A percentile compares a stretch with the other conserved stretches of the same genome.
These are phyloP conservation scores for Dromococcyx pavoninus DNA, from an alignment of 2,797 vertebrate genomes.

Conservation along the genomic window DNA sequence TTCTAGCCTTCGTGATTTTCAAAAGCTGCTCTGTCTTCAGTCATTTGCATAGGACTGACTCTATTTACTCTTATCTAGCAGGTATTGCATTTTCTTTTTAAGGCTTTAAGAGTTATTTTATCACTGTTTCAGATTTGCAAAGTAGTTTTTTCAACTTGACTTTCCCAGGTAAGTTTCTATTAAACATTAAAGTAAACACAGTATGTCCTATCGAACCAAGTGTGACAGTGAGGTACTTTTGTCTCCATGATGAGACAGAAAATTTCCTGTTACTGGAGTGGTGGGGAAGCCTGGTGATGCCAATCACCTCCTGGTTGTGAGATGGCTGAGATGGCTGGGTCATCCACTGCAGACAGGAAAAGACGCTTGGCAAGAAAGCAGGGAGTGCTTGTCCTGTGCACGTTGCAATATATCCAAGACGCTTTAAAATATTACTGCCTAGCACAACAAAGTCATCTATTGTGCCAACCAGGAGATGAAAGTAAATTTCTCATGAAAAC, in stretches of 20 bases:
- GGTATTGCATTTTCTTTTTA: background rate
- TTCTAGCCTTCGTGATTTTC: background rate
- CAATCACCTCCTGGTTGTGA: rapidly evolving
- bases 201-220: background rate
- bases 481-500: background rate
- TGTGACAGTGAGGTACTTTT: background rate
- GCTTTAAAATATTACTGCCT: background rate
- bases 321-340: background rate
- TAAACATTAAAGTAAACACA: background rate
- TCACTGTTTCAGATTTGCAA: background rate
- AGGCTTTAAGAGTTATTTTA: background rate
- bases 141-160: background rate
- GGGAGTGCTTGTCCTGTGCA: background rate
- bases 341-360: rapidly evolving
- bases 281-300: rapidly evolving
- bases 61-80: background rate
- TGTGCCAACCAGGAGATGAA: background rate
- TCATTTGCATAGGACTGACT: background rate
- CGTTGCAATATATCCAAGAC: background rate
- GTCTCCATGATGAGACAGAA: background rate
- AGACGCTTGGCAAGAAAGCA: background rate
- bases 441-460: background rate
- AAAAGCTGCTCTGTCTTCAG: background rate
- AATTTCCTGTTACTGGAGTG: background rate
- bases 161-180: background rate